Conservation (phyloP, 2,888 invertebrate species). For the Ormyrus rosae region DNA sequence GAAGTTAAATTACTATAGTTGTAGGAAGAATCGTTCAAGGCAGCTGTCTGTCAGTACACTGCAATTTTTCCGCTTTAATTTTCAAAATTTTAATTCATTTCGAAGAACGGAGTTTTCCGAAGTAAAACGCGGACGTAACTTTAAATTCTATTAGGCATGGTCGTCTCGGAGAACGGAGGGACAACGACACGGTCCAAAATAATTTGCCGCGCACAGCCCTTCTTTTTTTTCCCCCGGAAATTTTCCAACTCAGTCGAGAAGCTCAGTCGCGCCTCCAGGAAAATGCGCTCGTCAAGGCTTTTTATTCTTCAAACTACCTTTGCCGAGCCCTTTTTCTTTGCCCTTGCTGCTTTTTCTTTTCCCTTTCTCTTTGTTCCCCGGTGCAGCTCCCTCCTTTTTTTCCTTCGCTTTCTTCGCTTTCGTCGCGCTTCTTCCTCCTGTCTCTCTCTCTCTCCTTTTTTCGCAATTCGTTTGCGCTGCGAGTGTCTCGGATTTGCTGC, state of each 20-base stretch:
- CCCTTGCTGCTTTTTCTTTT: slow-evolving; percentile 7
- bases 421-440: not conserved
- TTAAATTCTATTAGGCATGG: not conserved
- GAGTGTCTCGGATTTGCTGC: slow-evolving; percentile 45
- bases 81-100: no score
- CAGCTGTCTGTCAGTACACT: no score
- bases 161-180: not conserved
- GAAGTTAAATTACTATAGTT: no score
- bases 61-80: no score
- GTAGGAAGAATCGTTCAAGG: no score
- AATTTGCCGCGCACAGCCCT: not conserved
- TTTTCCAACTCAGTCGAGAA: slow-evolving; percentile 3
- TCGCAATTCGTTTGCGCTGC: not conserved
- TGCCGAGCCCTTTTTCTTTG: not conserved
- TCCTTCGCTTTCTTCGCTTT: not conserved
- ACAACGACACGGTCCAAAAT: not conserved
- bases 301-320: slow-evolving; percentile 37
- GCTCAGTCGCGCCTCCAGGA: slow-evolving; percentile 12
- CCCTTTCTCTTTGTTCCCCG: not conserved
- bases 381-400: not conserved
- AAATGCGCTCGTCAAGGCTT: slow-evolving; percentile 37
- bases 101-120: no score
- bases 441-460: slow-evolving; percentile 9
- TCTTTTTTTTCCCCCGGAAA: not conserved
- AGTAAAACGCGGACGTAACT: no score